Evolutionary conservation across 2,113 vertebrate species (phyloP).

Genomic region (Triplophysa siluroides): DNA sequence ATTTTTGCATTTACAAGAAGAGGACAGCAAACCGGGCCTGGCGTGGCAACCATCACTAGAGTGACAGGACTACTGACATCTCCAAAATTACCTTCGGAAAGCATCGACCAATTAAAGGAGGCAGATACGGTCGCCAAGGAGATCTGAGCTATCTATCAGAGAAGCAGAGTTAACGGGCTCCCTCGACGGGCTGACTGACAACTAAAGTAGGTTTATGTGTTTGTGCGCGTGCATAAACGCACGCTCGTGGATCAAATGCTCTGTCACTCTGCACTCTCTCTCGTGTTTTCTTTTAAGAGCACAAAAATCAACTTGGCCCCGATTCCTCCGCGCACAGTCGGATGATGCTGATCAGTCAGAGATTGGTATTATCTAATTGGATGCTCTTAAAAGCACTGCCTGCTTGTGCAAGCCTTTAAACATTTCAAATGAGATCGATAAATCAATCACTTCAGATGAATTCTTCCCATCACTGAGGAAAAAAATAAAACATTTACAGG

Average conservation of each 20-base stretch:
- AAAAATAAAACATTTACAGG: constrained; percentile 44
- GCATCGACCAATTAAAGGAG: constrained; percentile 66
- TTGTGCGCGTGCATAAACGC: constrained; percentile 18
- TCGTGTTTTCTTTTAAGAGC: constrained; percentile 29
- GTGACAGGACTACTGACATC: constrained; percentile 62
- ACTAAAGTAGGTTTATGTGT: constrained; percentile 36
- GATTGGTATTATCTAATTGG: constrained; percentile 50
- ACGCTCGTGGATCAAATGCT: background rate
- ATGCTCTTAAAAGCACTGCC: constrained; percentile 53
- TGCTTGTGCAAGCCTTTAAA: constrained; percentile 50
- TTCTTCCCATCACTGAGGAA: constrained; percentile 39
- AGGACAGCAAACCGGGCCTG: constrained; percentile 42
- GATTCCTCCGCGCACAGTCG: constrained; percentile 11
- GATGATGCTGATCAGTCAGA: constrained; percentile 33
- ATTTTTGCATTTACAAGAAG: constrained; percentile 73
- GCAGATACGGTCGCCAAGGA: constrained; percentile 49
- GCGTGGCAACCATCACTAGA: constrained; percentile 20
- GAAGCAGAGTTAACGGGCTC: constrained; percentile 38
- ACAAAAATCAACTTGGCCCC: constrained; percentile 3
- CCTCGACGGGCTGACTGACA: constrained; percentile 32
- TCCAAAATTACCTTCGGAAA: constrained; percentile 68
- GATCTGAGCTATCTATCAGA: constrained; percentile 51
- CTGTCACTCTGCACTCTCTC: constrained; percentile 27
- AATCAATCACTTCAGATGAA: constrained; percentile 55
- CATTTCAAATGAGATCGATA: constrained; percentile 56